Evolutionary conservation across 2,113 vertebrate genomes (phyloP).

Genomic region (Proteles cristata): DNA sequence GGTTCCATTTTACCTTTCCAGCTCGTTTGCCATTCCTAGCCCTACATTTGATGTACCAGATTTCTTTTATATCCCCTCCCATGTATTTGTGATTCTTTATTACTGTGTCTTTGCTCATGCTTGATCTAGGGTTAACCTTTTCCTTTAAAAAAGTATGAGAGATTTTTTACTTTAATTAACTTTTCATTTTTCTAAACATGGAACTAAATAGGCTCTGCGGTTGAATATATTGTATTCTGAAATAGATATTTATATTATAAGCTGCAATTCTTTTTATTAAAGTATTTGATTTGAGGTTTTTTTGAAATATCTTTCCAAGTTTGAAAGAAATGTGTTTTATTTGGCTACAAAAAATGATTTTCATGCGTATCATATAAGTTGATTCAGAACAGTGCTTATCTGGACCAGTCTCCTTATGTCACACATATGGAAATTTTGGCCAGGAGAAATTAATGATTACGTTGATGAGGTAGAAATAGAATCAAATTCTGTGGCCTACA

Average conservation of each 20-base stretch:
- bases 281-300: conserved; percentile 11
- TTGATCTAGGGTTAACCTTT: not conserved
- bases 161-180: not conserved
- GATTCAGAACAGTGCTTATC: conserved; percentile 37
- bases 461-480: conserved; percentile 15
- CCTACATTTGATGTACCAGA: not conserved
- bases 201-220: not conserved
- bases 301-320: conserved; percentile 11
- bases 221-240: not conserved
- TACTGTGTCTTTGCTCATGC: not conserved
- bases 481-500: not conserved
- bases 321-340: conserved; percentile 8
- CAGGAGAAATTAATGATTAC: conserved; percentile 27
- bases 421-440: not conserved
- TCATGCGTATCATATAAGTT: not conserved
- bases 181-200: not conserved
- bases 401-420: not conserved
- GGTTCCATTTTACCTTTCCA: not conserved
- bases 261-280: conserved; percentile 37
- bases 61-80: not conserved
- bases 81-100: not conserved
- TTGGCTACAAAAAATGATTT: conserved; percentile 11
- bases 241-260: not conserved
- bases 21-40: not conserved
- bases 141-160: conserved; percentile 12